Percentiles rank a stretch among this genome's conserved stretches.
Conservation (phyloP, 2,888 invertebrate genomes). For the Tricholauxania praeusta region DNA sequence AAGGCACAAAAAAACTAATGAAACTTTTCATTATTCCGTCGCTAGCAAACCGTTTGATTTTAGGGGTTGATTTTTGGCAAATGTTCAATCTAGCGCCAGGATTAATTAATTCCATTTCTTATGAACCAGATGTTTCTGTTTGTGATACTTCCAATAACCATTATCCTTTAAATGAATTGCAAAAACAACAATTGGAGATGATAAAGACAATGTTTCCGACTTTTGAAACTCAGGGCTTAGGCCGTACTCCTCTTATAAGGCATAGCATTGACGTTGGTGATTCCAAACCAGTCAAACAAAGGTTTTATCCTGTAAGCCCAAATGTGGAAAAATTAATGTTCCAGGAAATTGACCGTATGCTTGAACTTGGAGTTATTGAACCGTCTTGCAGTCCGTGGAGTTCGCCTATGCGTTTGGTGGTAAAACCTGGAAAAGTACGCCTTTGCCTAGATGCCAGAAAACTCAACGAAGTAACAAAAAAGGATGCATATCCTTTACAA, state of each 20-base stretch:
- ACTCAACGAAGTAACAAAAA: too few species aligned
- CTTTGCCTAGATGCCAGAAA: too few species aligned
- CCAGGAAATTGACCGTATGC: slow-evolving; percentile 14
- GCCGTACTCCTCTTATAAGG: neutral
- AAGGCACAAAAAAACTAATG: neutral
- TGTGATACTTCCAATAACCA: neutral
- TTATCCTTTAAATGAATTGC: neutral
- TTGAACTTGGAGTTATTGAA: neutral
- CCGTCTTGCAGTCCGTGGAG: slow-evolving; percentile 10
- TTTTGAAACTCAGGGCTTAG: slow-evolving; percentile 17
- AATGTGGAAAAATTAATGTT: slow-evolving; percentile 3
- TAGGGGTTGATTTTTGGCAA: slow-evolving; percentile 30
- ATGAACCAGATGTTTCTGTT: neutral
- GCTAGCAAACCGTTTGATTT: slow-evolving; percentile 13
- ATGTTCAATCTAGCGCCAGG: slow-evolving; percentile 23
- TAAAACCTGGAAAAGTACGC: too few species aligned
- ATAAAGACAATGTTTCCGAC: slow-evolving; percentile 24
- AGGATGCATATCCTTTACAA: neutral
- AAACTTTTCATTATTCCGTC: slow-evolving; percentile 23
- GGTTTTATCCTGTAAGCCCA: neutral
- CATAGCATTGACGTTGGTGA: neutral
- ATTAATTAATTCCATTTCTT: neutral
- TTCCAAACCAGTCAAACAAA: neutral
- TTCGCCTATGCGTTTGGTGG: slow-evolving; percentile 28
- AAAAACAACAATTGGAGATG: slow-evolving; percentile 17